Evolutionary conservation across 1,140 invertebrate genomes (phyloP).

Genomic region (Sinonovacula constricta): DNA sequence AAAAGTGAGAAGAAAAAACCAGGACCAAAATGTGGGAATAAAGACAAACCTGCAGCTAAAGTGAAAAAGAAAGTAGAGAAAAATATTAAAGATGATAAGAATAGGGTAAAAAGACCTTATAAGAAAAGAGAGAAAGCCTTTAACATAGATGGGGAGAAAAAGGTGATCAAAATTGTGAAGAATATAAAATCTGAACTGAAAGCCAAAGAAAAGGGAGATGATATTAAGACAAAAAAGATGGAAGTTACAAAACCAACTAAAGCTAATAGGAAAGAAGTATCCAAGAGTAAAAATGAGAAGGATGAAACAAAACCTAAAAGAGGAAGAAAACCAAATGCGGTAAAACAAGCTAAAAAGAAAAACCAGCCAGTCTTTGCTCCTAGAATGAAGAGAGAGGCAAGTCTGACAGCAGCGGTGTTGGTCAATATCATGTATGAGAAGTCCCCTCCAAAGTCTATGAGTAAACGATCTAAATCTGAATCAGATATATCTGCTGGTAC

Average conservation of each 20-base stretch:
- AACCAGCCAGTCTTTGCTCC: slow-evolving; percentile 20
- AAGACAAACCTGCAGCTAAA: neutral
- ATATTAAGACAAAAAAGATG: neutral
- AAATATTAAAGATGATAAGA: neutral
- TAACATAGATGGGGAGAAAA: too few relatives aligned
- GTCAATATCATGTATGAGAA: slow-evolving; percentile 67
- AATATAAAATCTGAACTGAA: too few relatives aligned
- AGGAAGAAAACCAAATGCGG: slow-evolving; percentile 5
- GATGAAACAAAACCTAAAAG: slow-evolving; percentile 2
- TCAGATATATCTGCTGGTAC: slow-evolving; percentile 15
- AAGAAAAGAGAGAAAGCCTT: too few relatives aligned
- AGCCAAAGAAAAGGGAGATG: slow-evolving; percentile 12
- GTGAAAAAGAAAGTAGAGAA: neutral
- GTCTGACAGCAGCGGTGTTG: slow-evolving; percentile 63
- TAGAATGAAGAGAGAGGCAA: slow-evolving; percentile 63
- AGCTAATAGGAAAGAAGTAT: neutral
- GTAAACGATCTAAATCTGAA: slow-evolving; percentile 49
- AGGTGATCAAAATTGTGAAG: too few relatives aligned
- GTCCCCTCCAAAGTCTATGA: slow-evolving; percentile 13
- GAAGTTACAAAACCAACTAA: neutral
- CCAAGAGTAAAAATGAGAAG: neutral
- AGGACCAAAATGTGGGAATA: neutral
- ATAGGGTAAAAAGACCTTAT: neutral
- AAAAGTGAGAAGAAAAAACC: neutral
- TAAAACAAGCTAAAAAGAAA: slow-evolving; percentile 17